These are phyloP conservation scores for Eustalomyia histrio DNA, from an alignment of 2,888 invertebrate species.

Conservation along the genomic window DNA sequence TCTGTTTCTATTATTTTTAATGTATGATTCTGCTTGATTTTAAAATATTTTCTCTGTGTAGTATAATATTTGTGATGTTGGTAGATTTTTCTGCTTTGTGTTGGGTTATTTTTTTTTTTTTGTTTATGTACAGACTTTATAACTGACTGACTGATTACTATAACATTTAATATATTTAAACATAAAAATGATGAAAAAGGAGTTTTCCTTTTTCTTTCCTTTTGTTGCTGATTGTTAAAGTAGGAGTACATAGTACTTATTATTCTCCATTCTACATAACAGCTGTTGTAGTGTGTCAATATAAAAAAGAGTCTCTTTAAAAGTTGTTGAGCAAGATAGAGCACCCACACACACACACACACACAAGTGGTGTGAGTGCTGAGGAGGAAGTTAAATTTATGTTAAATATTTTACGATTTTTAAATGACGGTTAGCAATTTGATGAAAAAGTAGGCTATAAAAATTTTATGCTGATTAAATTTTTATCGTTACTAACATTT, in stretches of 20 bases:
- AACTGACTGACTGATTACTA: conserved; percentile 39
- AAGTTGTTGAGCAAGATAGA: background rate
- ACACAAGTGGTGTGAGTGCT: background rate
- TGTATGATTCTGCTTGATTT: no score
- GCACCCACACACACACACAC: no score
- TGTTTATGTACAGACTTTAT: background rate
- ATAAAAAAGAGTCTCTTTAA: background rate
- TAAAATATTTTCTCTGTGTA: no score
- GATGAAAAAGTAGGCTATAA: conserved; percentile 57
- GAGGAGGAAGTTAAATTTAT: conserved; percentile 35
- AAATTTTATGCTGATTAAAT: conserved; percentile 64
- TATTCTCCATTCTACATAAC: background rate
- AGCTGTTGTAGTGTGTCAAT: conserved; percentile 28
- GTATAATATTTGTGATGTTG: no score
- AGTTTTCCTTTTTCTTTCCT: conserved; percentile 26
- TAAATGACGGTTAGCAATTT: conserved; percentile 61
- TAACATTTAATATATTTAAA: conserved; percentile 39
- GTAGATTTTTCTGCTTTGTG: no score
- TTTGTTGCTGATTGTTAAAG: conserved; percentile 22
- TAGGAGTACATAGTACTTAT: background rate
- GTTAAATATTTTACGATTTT: conserved; percentile 64
- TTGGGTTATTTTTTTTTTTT: no score
- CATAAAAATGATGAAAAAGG: conserved; percentile 58
- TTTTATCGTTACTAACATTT: conserved; percentile 53
- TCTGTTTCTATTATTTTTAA: no score